These are phyloP conservation scores for Colossoma macropomum DNA, from an alignment of 2,113 vertebrate genomes.

Conservation along the genomic window DNA sequence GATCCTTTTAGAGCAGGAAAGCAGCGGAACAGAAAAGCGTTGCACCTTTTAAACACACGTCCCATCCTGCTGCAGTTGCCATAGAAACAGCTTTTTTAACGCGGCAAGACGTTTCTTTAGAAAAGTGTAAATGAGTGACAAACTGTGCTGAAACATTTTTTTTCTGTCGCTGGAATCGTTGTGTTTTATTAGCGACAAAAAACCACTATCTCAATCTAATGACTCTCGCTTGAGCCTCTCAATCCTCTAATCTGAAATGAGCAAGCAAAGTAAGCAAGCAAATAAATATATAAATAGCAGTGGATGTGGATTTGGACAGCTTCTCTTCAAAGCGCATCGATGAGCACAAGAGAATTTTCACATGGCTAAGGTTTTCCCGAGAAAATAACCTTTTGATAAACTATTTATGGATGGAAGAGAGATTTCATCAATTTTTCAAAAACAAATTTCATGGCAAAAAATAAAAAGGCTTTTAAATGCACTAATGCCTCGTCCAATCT, in stretches of 20 bases:
- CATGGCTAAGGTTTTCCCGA: neutral
- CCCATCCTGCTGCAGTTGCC: constrained; percentile 7
- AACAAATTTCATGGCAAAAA: neutral
- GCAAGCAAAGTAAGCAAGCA: too few relatives aligned
- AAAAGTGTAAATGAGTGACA: constrained; percentile 16
- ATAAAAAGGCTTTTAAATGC: neutral
- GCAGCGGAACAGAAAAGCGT: neutral
- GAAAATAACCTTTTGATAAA: constrained; percentile 6
- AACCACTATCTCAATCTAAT: neutral
- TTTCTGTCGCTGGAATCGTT: neutral
- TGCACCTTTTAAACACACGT: constrained; percentile 25
- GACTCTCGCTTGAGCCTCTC: neutral
- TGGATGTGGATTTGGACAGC: neutral
- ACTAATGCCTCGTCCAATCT: neutral
- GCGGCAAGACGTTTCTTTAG: neutral
- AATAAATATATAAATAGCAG: too few relatives aligned
- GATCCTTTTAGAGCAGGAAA: constrained; percentile 34
- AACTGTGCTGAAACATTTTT: neutral
- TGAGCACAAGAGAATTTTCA: neutral
- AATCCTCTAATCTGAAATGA: neutral
- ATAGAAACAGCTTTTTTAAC: constrained; percentile 32
- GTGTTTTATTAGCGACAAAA: neutral
- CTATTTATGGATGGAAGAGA: neutral
- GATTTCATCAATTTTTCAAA: constrained; percentile 30
- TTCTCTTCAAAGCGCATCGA: neutral